Base-by-base conservation (phyloP, 1,140 invertebrate species). In the Musca domestica region DNA sequence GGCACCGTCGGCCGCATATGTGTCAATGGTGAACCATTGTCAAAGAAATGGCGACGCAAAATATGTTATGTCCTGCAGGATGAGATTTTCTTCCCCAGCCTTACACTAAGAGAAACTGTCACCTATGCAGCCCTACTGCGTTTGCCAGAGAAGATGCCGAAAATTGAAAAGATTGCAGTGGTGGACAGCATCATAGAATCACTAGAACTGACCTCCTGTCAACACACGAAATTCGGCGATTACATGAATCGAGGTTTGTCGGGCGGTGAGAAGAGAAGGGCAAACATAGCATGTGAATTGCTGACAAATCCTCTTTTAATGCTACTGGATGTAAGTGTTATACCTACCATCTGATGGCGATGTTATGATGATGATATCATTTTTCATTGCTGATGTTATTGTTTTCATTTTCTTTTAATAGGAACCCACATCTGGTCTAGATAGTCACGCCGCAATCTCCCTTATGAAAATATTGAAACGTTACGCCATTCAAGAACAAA, bases 41-140 rank as follows among this genome's bases (percentile, higher is more conserved):
- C 87, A 69, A 94, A 94, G 74, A 82, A 89, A 74, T 90, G 90
- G 85, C 88, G 90, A 67, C 83, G 92, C 67, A 88, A 88, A 73
- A 92, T 95, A 66, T 91, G 91, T 71, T 95, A 94, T 80, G 92
- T 94, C 19, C 85, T 94, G 48, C 92, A 95, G 77, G 89, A 94
- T 76, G 92, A 94, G 75, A 88, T 93, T 68, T 94, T 94, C 83
- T 93, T 94, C 77, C 87, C 92, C 7, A 90, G 91, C 77, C 84
- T 95, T 68, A 94, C 92, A 1, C 84, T 94, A 17, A 83, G 89
- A 66, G 91, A 94, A 81, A 94, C 92, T 0, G 83, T 94, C 64
- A 87, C 89, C 81, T 92, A 92, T 75, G 87, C 89, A 23, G 90
- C 91, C 2, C 80, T 89, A 69, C 81, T 92, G 54, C 83, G 92